A percentile compares a stretch with the other conserved stretches of the same genome.
Conservation (phyloP, 2,113 vertebrate species). For the Actinemys pallida region DNA sequence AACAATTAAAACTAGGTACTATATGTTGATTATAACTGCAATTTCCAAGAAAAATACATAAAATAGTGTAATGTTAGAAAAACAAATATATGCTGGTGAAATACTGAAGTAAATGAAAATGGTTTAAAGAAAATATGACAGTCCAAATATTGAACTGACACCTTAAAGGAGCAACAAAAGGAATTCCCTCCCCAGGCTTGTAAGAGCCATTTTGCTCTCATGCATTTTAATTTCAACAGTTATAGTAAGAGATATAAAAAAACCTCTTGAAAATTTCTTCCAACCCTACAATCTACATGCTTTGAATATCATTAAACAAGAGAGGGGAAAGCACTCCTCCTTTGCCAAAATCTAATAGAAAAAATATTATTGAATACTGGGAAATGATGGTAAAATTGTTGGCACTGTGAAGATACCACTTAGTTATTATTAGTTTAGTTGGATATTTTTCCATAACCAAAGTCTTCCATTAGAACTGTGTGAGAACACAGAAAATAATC, state of each 20-base stretch:
- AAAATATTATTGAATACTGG: not conserved
- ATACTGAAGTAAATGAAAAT: not conserved
- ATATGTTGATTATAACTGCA: not conserved
- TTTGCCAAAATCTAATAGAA: constrained; percentile 1
- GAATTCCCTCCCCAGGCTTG: not conserved
- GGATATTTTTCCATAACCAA: not conserved
- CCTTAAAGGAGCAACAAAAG: not conserved
- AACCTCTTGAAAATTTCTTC: not conserved
- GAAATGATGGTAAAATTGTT: not conserved
- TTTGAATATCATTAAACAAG: constrained; percentile 16
- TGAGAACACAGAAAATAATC: not conserved
- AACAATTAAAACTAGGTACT: not conserved
- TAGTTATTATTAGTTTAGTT: accelerated
- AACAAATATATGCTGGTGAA: not conserved
- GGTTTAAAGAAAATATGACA: not conserved
- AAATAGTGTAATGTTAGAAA: constrained; percentile 20
- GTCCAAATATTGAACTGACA: constrained; percentile 19
- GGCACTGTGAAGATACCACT: not conserved
- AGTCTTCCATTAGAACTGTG: not conserved
- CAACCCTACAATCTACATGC: not conserved
- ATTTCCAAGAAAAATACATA: not conserved
- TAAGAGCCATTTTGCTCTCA: not conserved
- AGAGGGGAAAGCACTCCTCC: not conserved
- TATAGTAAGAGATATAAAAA: not conserved
- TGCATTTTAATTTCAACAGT: constrained; percentile 30